Conservation (phyloP, 2,888 invertebrate genomes). For the Stegophylla sp. region DNA sequence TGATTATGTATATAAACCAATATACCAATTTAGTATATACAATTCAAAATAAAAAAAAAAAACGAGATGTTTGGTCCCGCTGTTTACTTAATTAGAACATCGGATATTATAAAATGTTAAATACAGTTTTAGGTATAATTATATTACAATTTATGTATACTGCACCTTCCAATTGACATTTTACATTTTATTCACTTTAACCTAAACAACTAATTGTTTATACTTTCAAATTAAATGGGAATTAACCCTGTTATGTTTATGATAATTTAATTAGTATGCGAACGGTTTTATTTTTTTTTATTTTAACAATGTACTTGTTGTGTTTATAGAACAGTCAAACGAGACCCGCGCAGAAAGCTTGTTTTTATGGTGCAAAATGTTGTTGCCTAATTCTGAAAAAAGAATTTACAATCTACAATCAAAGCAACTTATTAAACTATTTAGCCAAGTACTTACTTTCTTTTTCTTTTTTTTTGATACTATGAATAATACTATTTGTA, state of each 20-base stretch:
- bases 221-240: background rate
- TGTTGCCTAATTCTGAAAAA: conserved; percentile 83
- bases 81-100: background rate
- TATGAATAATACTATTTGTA: no score
- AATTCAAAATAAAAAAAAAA: background rate
- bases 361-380: conserved; percentile 79
- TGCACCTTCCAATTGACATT: background rate
- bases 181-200: background rate
- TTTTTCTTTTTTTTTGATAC: background rate
- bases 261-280: background rate
- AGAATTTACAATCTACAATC: conserved; percentile 90
- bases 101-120: background rate
- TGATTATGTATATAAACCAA: no score
- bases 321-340: conserved; percentile 65
- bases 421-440: conserved; percentile 88
- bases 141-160: background rate
- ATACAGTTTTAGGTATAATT: background rate
- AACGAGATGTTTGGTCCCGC: background rate
- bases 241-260: background rate
- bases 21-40: no score
- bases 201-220: background rate
- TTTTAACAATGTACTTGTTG: background rate
- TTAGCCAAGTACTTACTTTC: conserved; percentile 65
- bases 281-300: conserved; percentile 11
- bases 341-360: conserved; percentile 77